phyloP scores from a whole-genome alignment of 2,113 vertebrate genomes.

The Agelaius tricolor region DNA sequence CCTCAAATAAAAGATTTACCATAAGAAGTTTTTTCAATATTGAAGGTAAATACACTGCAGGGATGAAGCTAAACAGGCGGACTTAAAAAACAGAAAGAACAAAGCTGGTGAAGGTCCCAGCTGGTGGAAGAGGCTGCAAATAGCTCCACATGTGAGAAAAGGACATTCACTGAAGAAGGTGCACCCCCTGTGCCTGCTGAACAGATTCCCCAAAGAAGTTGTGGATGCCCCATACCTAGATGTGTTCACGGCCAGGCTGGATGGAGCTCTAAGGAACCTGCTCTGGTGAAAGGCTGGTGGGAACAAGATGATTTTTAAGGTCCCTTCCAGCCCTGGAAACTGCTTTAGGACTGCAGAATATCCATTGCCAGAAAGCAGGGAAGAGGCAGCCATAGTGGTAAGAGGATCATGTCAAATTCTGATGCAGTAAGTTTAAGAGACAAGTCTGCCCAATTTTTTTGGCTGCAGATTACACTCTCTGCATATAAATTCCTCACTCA shows the following conservation, averaged over 20 bases:
- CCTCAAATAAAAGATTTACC: background rate
- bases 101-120: background rate
- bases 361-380: background rate
- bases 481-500: constrained; percentile 32
- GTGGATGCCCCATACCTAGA: background rate
- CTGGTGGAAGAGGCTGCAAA: background rate
- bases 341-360: background rate
- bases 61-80: background rate
- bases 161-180: background rate
- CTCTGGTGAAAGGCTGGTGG: background rate
- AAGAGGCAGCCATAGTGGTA: background rate
- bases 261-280: background rate
- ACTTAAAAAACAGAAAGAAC: background rate
- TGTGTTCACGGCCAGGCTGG: background rate
- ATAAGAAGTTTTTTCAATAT: background rate
- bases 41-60: background rate
- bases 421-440: background rate
- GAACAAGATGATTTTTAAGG: background rate
- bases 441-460: background rate
- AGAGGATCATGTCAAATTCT: background rate
- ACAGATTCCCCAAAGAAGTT: background rate
- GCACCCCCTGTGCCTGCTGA: background rate
- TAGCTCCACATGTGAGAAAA: background rate
- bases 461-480: background rate
- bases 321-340: background rate